phyloP scores from a whole-genome alignment of 2,888 invertebrate species.

The Apodemia mormo region DNA sequence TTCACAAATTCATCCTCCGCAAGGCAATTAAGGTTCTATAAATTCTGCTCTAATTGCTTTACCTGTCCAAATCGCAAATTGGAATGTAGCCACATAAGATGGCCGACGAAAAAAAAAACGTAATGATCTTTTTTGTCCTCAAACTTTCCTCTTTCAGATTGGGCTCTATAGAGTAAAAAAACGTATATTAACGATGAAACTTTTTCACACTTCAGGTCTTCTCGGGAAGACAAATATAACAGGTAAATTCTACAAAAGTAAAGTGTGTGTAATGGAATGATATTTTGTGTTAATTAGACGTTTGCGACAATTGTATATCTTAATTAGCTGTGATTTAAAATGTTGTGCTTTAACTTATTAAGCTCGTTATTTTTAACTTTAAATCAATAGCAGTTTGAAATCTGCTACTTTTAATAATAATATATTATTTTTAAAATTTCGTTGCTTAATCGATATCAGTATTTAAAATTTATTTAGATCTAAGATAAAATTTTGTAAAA shows the following conservation, averaged over 20 bases:
- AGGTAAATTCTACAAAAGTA: constrained; percentile 69
- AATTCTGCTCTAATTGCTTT: constrained; percentile 58
- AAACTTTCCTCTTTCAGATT: constrained; percentile 80
- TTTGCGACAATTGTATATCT: constrained; percentile 36
- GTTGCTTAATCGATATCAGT: not conserved
- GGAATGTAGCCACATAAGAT: constrained; percentile 52
- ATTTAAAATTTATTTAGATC: not conserved
- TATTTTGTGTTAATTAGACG: constrained; percentile 51
- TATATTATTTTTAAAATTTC: constrained; percentile 5
- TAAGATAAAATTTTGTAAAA: not conserved
- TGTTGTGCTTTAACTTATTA: constrained; percentile 9
- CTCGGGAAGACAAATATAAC: constrained; percentile 83
- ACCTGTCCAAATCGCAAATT: constrained; percentile 61
- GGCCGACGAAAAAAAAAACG: constrained; percentile 47
- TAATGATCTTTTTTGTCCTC: constrained; percentile 71
- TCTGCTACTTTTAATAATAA: constrained; percentile 8
- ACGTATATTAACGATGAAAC: constrained; percentile 78
- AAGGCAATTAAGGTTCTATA: constrained; percentile 57
- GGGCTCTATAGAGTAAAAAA: constrained; percentile 62
- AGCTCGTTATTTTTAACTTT: constrained; percentile 8
- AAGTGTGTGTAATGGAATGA: constrained; percentile 73
- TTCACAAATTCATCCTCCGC: constrained; percentile 47
- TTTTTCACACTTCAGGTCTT: constrained; percentile 83
- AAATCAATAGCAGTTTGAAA: constrained; percentile 1
- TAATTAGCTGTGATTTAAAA: constrained; percentile 20